These are phyloP conservation scores for Teleopsis dalmanni DNA, from an alignment of 1,140 invertebrate species.

Conservation along the genomic window DNA sequence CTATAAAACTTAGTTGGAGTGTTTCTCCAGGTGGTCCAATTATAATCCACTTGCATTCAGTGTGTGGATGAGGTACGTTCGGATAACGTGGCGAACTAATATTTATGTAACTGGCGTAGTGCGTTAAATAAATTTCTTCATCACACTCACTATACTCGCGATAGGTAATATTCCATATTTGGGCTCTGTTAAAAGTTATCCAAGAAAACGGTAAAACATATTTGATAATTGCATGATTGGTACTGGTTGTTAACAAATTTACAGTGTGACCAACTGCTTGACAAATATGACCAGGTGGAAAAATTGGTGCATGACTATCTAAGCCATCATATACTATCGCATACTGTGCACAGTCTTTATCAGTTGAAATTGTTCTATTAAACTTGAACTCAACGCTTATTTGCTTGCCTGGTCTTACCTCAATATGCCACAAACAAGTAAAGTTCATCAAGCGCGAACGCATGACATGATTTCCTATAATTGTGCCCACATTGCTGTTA, in stretches of 20 bases:
- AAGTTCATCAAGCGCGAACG: constrained; percentile 7
- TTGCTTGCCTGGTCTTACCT: constrained; percentile 59
- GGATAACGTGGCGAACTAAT: constrained; percentile 74
- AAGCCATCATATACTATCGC: constrained; percentile 62
- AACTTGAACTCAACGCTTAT: neutral
- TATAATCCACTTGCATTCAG: constrained; percentile 75
- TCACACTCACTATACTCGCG: constrained; percentile 29
- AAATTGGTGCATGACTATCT: constrained; percentile 56
- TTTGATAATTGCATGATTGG: constrained; percentile 22
- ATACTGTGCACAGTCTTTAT: constrained; percentile 12
- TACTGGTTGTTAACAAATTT: constrained; percentile 15
- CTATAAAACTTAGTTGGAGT: constrained; percentile 64
- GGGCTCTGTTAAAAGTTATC: neutral
- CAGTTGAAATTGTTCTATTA: neutral
- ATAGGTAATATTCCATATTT: constrained; percentile 28
- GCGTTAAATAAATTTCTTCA: constrained; percentile 38
- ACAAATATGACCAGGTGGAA: constrained; percentile 42
- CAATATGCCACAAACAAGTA: constrained; percentile 63
- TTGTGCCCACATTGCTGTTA: constrained; percentile 41
- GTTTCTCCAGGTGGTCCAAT: constrained; percentile 60
- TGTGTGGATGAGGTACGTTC: constrained; percentile 60
- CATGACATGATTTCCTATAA: constrained; percentile 10
- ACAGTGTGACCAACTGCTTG: constrained; percentile 8
- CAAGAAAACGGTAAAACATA: constrained; percentile 11
- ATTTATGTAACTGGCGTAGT: constrained; percentile 37